phyloP scores from a whole-genome alignment of 2,888 invertebrate genomes.

The Scaptomyza parva region DNA sequence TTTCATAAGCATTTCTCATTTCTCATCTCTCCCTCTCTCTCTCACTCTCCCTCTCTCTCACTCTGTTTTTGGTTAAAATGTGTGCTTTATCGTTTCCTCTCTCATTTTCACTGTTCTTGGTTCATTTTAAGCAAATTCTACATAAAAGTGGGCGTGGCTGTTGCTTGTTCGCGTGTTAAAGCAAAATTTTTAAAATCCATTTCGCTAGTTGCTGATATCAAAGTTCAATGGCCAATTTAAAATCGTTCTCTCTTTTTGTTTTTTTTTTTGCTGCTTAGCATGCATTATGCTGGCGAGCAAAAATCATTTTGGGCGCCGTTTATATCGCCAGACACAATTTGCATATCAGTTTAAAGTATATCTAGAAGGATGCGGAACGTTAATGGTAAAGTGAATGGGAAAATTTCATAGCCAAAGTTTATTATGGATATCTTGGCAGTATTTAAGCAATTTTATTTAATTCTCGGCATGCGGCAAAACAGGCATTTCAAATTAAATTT shows the following conservation, averaged over 20 bases:
- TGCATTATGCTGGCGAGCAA: conserved; percentile 36
- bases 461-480: too few relatives aligned
- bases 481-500: conserved; percentile 5
- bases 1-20: background rate
- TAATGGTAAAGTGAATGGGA: background rate
- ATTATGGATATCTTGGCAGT: too few relatives aligned
- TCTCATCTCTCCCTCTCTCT: background rate
- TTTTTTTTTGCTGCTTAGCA: conserved; percentile 29
- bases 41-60: background rate
- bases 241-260: too few relatives aligned
- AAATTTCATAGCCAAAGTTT: background rate
- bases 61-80: background rate
- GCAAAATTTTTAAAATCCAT: conserved; percentile 53
- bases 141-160: conserved; percentile 49
- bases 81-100: background rate
- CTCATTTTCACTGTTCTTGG: background rate
- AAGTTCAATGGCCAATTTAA: conserved; percentile 75
- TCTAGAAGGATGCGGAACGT: background rate
- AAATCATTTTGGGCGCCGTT: conserved; percentile 50
- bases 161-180: conserved; percentile 64
- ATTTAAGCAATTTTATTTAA: too few relatives aligned
- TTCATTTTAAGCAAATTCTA: conserved; percentile 25
- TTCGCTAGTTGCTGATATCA: conserved; percentile 54
- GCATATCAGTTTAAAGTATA: conserved; percentile 3
- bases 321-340: conserved; percentile 24